Evolutionary conservation across 2,797 vertebrate species (phyloP).

Genomic region (Peromyscus attwateri): DNA sequence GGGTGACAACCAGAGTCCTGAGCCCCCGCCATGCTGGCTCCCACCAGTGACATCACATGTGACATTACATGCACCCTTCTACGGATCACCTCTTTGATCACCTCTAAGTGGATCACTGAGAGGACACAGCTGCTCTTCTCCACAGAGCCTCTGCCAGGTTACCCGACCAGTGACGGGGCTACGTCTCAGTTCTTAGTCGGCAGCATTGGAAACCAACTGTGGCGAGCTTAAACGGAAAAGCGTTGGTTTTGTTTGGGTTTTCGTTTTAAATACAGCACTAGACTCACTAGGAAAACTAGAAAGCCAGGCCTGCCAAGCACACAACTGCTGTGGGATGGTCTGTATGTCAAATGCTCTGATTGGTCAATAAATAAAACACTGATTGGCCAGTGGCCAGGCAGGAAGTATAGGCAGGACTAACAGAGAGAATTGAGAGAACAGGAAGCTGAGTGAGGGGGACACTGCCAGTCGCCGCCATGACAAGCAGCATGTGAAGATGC

Average conservation of each 20-base stretch:
- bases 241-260: not conserved
- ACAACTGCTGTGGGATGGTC: not conserved
- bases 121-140: not conserved
- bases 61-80: not conserved
- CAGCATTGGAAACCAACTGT: constrained; percentile 20
- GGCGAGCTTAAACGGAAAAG: not conserved
- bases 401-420: too few species aligned
- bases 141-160: not conserved
- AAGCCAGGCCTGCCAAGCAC: not conserved
- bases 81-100: not conserved
- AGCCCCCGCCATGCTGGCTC: not conserved
- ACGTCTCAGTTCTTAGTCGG: not conserved
- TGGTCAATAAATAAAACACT: too few species aligned
- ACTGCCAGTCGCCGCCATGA: too few species aligned
- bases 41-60: not conserved
- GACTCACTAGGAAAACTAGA: constrained; percentile 29
- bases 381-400: too few species aligned
- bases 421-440: too few species aligned
- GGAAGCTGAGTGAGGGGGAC: too few species aligned
- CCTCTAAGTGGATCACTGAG: not conserved
- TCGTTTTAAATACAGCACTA: not conserved
- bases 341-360: too few species aligned
- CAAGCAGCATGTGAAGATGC: too few species aligned
- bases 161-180: not conserved
- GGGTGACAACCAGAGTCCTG: not conserved